Conservation (phyloP, 1,140 invertebrate genomes). For the Platyscapa corneri region DNA sequence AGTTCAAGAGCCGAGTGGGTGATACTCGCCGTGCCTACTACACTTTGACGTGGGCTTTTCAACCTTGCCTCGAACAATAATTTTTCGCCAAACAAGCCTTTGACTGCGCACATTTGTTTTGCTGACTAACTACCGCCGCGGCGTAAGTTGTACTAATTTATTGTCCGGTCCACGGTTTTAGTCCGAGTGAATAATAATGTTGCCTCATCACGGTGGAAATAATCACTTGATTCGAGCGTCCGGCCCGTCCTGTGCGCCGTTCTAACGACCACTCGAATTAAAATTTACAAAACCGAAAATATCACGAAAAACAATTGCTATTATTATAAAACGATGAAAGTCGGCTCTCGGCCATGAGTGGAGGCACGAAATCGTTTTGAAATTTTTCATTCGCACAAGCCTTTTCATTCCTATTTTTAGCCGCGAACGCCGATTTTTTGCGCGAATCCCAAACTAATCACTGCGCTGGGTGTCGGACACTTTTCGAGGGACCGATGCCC, state of each 20-base stretch:
- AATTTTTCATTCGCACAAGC: neutral
- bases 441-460: neutral
- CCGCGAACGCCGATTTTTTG: neutral
- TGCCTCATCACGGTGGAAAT: neutral
- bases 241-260: no score
- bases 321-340: neutral
- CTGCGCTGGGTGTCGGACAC: neutral
- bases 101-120: conserved; percentile 40
- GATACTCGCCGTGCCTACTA: conserved; percentile 51
- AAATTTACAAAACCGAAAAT: neutral
- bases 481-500: neutral
- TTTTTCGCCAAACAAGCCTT: conserved; percentile 56
- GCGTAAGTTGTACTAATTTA: conserved; percentile 4
- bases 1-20: conserved; percentile 54
- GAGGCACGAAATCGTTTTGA: no score
- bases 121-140: conserved; percentile 34
- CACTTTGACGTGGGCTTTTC: conserved; percentile 55
- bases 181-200: conserved; percentile 12
- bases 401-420: neutral
- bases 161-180: neutral
- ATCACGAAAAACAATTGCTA: neutral
- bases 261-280: neutral
- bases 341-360: neutral
- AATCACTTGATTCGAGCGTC: neutral
- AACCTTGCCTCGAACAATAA: conserved; percentile 33